phyloP scores from a whole-genome alignment of 1,140 invertebrate species.

The Chironomus tepperi region DNA sequence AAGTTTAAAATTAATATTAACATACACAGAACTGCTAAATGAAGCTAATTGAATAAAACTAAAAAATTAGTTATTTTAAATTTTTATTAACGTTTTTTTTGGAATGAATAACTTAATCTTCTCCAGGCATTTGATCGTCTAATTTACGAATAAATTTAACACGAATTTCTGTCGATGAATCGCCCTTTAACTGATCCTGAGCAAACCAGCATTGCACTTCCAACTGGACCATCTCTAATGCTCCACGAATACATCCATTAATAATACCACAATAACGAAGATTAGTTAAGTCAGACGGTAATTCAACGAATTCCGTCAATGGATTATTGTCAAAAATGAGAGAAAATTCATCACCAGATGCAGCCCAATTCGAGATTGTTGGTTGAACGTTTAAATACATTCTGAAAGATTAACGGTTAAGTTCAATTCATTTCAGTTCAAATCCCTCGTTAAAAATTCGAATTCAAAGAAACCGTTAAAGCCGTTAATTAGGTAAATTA shows the following conservation, averaged over 20 bases:
- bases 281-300: conserved; percentile 79
- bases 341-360: conserved; percentile 93
- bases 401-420: conserved; percentile 49
- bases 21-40: no score
- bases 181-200: conserved; percentile 92
- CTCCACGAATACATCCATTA: conserved; percentile 86
- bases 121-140: conserved; percentile 96
- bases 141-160: conserved; percentile 92
- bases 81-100: not conserved
- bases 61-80: not conserved
- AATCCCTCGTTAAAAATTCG: not conserved
- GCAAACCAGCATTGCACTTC: conserved; percentile 73
- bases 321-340: conserved; percentile 92
- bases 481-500: conserved; percentile 28
- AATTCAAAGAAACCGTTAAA: no score
- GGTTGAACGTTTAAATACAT: conserved; percentile 88
- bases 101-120: conserved; percentile 61
- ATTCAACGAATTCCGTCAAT: conserved; percentile 95
- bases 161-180: conserved; percentile 86
- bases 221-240: conserved; percentile 91
- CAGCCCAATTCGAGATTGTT: conserved; percentile 86
- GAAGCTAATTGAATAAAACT: no score
- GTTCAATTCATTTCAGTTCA: conserved; percentile 40
- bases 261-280: conserved; percentile 94
- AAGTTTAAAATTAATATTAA: no score